These are phyloP conservation scores for Eulemur mongoz DNA, from an alignment of 2,797 vertebrate species.

Conservation along the genomic window DNA sequence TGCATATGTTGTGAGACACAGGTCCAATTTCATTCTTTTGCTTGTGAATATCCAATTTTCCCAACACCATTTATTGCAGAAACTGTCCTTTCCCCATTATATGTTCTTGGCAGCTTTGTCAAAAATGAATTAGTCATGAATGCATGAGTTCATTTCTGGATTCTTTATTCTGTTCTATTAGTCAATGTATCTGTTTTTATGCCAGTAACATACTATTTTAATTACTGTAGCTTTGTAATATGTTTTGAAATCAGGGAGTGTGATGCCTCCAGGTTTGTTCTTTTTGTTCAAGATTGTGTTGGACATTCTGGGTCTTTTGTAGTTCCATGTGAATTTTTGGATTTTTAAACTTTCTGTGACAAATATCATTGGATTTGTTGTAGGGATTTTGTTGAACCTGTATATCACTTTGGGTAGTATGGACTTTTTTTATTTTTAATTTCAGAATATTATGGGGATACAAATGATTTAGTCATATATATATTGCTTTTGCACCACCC, in stretches of 20 bases:
- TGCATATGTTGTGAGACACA: background rate
- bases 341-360: background rate
- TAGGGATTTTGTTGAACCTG: background rate
- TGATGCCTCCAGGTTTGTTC: background rate
- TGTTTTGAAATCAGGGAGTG: background rate
- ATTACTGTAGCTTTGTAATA: background rate
- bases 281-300: background rate
- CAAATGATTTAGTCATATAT: no score
- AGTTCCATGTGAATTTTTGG: no score
- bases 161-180: background rate
- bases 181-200: background rate
- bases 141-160: background rate
- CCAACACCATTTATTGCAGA: background rate
- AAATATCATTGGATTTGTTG: background rate
- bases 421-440: no score
- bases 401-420: background rate
- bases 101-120: background rate
- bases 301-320: background rate
- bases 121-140: background rate
- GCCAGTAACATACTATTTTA: background rate
- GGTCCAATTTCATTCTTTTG: background rate
- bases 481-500: no score
- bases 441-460: no score
- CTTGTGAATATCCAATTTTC: background rate
- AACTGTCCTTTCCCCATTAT: background rate